These are phyloP conservation scores for Chaenodraco wilsoni DNA, from an alignment of 2,797 vertebrate genomes.

Conservation along the genomic window DNA sequence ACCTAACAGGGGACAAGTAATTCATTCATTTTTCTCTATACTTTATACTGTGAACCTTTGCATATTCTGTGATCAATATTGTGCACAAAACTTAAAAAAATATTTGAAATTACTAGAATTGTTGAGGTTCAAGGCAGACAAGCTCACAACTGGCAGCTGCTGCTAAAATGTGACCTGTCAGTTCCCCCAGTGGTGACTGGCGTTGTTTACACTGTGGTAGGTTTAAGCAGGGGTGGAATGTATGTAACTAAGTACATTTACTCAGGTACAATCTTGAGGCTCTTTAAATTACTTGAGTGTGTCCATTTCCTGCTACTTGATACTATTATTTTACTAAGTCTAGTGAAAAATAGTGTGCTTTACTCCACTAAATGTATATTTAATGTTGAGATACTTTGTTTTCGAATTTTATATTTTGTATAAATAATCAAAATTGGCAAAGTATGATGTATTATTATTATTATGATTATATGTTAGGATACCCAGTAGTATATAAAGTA, in stretches of 20 bases:
- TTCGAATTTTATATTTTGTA: no score
- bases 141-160: background rate
- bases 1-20: background rate
- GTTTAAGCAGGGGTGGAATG: background rate
- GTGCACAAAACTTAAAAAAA: background rate
- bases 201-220: constrained; percentile 10
- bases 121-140: background rate
- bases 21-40: background rate
- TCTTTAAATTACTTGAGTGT: background rate
- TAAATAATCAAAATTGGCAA: no score
- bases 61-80: background rate
- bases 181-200: background rate
- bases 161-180: background rate
- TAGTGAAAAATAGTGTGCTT: background rate
- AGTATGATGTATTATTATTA: background rate
- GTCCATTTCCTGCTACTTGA: background rate
- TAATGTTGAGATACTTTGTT: background rate
- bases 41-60: background rate
- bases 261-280: background rate
- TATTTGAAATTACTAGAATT: no score
- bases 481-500: background rate
- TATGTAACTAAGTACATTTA: background rate
- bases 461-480: no score
- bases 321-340: background rate
- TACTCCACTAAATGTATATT: background rate